Evolutionary conservation across 2,888 invertebrate genomes (phyloP).

Genomic region (Cephus spinipes): DNA sequence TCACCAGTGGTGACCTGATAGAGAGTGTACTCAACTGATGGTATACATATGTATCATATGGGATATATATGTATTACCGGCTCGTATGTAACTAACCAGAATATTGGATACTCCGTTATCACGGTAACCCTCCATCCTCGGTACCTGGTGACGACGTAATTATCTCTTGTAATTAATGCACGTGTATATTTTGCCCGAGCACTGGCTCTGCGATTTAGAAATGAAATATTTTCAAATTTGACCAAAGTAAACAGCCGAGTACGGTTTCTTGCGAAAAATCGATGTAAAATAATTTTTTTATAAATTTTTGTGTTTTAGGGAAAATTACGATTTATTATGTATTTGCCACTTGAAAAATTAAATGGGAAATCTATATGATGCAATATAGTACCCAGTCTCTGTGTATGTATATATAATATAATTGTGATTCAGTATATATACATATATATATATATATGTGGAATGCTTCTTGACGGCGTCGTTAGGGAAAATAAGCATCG

Average conservation of each 20-base stretch:
- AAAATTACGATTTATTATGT: too few species aligned
- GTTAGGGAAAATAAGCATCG: background rate
- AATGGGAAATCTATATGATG: too few species aligned
- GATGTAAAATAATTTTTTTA: background rate
- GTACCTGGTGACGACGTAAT: constrained; percentile 44
- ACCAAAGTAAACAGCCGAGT: background rate
- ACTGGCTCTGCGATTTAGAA: background rate
- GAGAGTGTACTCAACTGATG: background rate
- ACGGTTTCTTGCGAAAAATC: background rate
- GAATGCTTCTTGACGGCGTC: background rate
- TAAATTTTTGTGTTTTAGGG: background rate
- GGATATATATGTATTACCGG: background rate
- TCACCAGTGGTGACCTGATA: constrained; percentile 24
- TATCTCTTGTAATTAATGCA: constrained; percentile 50
- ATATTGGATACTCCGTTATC: constrained; percentile 48
- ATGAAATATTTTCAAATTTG: background rate
- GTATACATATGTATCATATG: background rate
- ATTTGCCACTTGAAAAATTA: too few species aligned
- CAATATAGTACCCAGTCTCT: too few species aligned
- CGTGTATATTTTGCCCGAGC: constrained; percentile 38
- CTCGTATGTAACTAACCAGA: constrained; percentile 40
- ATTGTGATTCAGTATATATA: background rate
- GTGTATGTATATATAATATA: too few species aligned
- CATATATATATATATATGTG: too few species aligned
- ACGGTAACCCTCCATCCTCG: constrained; percentile 44